Evolutionary conservation across 2,113 vertebrate genomes (phyloP).

Genomic region (Eonycteris spelaea): DNA sequence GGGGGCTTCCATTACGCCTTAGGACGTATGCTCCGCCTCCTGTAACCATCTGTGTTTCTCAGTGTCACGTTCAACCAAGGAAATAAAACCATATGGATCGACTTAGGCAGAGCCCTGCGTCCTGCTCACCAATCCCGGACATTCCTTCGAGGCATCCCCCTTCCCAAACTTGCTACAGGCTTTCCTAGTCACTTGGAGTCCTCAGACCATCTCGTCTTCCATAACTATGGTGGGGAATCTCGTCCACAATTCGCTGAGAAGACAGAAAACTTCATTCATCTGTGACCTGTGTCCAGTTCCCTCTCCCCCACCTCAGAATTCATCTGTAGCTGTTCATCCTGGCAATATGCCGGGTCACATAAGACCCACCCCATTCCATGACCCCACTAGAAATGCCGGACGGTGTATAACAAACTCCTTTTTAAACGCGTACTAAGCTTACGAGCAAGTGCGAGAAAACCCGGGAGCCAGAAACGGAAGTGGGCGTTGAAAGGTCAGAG

Average conservation of each 20-base stretch:
- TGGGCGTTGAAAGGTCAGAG: neutral
- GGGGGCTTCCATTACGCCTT: fast-evolving
- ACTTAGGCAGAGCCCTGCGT: fast-evolving
- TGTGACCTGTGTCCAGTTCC: neutral
- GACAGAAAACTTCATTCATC: neutral
- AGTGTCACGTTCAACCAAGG: neutral
- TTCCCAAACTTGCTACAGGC: neutral
- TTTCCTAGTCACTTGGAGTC: fast-evolving
- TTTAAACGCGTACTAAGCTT: too few relatives aligned
- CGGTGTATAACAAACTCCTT: fast-evolving
- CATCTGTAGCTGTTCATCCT: neutral
- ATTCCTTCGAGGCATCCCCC: fast-evolving
- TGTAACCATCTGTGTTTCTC: neutral
- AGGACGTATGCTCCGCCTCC: neutral
- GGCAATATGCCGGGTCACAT: too few relatives aligned
- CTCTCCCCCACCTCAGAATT: neutral
- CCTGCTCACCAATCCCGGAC: fast-evolving
- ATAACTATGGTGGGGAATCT: fast-evolving
- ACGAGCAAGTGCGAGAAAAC: neutral
- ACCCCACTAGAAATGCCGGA: neutral
- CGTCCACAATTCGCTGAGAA: neutral
- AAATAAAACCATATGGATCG: neutral
- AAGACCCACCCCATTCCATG: neutral
- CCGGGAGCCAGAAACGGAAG: neutral
- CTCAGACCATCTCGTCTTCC: neutral